Evolutionary conservation across 2,888 invertebrate species (phyloP).

Genomic region (Callimorpha dominula): DNA sequence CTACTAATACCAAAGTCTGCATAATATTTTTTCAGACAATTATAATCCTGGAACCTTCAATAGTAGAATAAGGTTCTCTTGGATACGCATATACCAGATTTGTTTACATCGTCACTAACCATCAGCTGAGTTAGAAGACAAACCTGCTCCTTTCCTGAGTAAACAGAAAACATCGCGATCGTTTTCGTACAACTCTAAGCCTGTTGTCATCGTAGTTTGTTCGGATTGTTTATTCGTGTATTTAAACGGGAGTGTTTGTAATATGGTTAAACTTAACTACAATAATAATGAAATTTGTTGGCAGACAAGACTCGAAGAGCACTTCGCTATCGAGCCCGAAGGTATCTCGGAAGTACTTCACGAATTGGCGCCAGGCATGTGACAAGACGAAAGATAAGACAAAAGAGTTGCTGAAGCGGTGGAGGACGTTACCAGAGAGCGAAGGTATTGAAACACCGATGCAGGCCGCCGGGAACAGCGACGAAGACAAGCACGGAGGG

Average conservation of each 20-base stretch:
- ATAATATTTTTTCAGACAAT: too few species aligned
- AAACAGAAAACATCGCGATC: background rate
- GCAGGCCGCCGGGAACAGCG: slow-evolving; percentile 70
- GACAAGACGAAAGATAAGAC: slow-evolving; percentile 92
- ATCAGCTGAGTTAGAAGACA: too few species aligned
- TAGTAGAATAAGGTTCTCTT: too few species aligned
- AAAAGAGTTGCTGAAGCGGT: slow-evolving; percentile 90
- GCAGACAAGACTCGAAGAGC: slow-evolving; percentile 81
- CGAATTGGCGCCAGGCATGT: slow-evolving; percentile 92
- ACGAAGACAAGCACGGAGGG: slow-evolving; percentile 85
- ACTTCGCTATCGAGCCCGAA: slow-evolving; percentile 81
- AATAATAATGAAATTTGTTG: slow-evolving; percentile 27
- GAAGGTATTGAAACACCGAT: slow-evolving; percentile 73
- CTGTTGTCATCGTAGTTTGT: background rate
- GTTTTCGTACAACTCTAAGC: too few species aligned
- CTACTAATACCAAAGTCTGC: too few species aligned
- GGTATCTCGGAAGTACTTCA: slow-evolving; percentile 90
- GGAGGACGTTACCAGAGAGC: slow-evolving; percentile 89
- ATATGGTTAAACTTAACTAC: too few species aligned
- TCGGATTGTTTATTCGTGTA: background rate
- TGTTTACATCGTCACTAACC: too few species aligned
- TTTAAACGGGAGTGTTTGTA: background rate
- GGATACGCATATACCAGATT: too few species aligned
- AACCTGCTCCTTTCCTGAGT: background rate
- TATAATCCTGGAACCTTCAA: too few species aligned